Conservation (phyloP, 2,113 vertebrate species). For the Promerops cafer region DNA sequence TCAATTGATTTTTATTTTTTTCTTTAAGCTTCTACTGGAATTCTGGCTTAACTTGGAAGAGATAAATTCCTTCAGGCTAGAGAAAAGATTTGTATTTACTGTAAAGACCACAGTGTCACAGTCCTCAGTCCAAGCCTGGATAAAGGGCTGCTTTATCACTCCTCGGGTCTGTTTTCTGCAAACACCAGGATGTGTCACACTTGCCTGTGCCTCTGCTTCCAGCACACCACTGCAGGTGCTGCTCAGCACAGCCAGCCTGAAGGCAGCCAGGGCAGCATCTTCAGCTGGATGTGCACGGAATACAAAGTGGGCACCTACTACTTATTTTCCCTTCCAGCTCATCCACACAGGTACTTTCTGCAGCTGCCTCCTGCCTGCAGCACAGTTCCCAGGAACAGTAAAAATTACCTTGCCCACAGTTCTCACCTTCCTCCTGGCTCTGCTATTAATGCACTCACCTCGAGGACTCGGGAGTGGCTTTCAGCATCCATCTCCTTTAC, state of each 20-base stretch:
- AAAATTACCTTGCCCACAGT: background rate
- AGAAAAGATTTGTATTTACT: conserved; percentile 64
- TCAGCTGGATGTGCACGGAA: background rate
- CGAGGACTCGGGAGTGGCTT: background rate
- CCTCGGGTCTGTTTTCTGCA: background rate
- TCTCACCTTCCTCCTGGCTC: background rate
- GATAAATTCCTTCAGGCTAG: conserved; percentile 74
- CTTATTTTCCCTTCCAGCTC: background rate
- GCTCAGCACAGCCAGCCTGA: background rate
- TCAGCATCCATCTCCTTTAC: background rate
- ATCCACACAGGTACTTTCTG: background rate
- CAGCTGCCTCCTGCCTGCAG: background rate
- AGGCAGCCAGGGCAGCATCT: background rate
- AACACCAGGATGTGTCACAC: too few relatives aligned
- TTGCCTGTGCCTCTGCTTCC: background rate
- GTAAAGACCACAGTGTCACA: conserved; percentile 75
- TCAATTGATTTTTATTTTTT: background rate
- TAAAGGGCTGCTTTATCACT: background rate
- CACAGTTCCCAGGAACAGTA: background rate
- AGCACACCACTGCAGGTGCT: background rate
- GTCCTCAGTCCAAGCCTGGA: background rate
- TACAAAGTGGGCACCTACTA: background rate
- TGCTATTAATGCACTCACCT: background rate
- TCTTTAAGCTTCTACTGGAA: background rate
- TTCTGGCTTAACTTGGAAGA: conserved; percentile 72